Evolutionary conservation across 2,797 vertebrate species (phyloP).

Genomic region (Eospalax fontanierii): DNA sequence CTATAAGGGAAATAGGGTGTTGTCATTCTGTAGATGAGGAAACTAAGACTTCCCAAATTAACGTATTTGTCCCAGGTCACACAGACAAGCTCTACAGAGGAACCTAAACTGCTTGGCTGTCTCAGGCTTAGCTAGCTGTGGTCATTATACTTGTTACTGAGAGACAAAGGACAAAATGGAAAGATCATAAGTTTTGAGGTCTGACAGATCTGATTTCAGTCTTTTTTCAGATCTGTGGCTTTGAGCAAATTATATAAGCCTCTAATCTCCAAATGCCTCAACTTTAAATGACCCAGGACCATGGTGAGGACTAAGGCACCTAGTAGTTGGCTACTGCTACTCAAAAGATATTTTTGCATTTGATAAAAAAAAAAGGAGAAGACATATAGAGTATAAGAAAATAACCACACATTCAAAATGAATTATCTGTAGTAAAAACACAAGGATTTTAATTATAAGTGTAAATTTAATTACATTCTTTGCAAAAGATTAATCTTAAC

Average conservation of each 20-base stretch:
- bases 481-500: slow-evolving; percentile 68
- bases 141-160: slow-evolving; percentile 30
- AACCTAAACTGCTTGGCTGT: not conserved
- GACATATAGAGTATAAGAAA: not conserved
- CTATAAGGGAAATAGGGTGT: not conserved
- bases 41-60: not conserved
- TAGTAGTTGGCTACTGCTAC: slow-evolving; percentile 9
- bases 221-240: slow-evolving; percentile 30
- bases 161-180: slow-evolving; percentile 42
- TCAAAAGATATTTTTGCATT: slow-evolving; percentile 1
- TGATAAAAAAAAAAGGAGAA: slow-evolving; percentile 57
- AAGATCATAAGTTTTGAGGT: slow-evolving; percentile 17
- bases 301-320: not conserved
- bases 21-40: slow-evolving; percentile 14
- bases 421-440: slow-evolving; percentile 69
- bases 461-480: slow-evolving; percentile 79
- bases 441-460: slow-evolving; percentile 77
- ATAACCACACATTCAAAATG: slow-evolving; percentile 65
- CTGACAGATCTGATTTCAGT: slow-evolving; percentile 42
- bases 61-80: not conserved
- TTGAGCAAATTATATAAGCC: slow-evolving; percentile 1
- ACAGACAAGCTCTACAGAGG: not conserved
- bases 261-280: not conserved
- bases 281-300: not conserved
- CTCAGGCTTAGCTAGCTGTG: not conserved